Evolutionary conservation across 2,888 invertebrate genomes (phyloP).

Genomic region (Dilophus febrilis): DNA sequence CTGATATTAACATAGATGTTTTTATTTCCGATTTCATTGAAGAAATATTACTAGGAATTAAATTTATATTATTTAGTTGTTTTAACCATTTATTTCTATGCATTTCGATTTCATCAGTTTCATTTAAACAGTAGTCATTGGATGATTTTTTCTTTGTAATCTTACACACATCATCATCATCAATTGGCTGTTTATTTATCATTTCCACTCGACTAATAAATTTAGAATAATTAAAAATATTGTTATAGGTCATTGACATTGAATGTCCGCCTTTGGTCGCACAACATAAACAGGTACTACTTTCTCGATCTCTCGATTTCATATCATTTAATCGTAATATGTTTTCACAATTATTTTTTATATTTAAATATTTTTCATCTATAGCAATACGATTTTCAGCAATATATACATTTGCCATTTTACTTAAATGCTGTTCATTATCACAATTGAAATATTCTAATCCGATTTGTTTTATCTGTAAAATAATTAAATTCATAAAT

Average conservation of each 20-base stretch:
- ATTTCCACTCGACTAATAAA: background rate
- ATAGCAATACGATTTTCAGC: conserved; percentile 5
- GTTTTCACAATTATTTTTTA: conserved; percentile 3
- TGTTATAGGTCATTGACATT: background rate
- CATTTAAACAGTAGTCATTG: no score
- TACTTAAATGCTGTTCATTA: conserved; percentile 31
- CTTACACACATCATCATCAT: background rate
- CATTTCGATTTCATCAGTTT: no score
- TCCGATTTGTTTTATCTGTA: conserved; percentile 52
- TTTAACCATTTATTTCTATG: no score
- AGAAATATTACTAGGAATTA: no score
- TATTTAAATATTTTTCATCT: conserved; percentile 1
- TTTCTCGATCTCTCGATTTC: no score
- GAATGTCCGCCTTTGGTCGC: background rate
- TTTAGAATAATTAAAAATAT: conserved; percentile 3
- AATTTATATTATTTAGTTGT: no score
- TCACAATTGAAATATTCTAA: conserved; percentile 56
- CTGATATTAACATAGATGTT: conserved; percentile 30
- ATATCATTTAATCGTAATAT: background rate
- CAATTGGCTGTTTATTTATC: no score
- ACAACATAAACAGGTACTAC: no score
- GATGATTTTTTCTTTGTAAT: no score
- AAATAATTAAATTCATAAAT: conserved; percentile 12
- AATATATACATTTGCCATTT: conserved; percentile 24
- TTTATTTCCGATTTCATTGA: no score